Base-by-base conservation (phyloP, 2,797 vertebrate species). In the Myripristis murdjan region DNA sequence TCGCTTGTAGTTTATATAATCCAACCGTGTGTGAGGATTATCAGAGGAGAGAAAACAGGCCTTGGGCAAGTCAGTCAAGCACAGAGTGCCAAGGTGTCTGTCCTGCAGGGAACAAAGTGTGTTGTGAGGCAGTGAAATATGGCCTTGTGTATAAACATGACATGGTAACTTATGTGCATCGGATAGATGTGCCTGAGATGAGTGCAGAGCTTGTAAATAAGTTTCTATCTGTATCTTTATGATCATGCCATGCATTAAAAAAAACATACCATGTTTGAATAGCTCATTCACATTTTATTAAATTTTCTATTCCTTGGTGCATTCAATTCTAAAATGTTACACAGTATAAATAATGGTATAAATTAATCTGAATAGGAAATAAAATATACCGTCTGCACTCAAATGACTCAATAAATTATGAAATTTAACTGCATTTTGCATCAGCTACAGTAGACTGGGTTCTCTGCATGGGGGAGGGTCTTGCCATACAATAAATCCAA, bases 1-100 rank as follows among this genome's bases (percentile, higher is more conserved):
- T 63, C 33, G 26, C 57, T 33, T 52, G 53, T 51, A 28, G 15
- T 39, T 70, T 70, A 56, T 15, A 26, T 77, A 77, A 58, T 58
- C 16, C 6, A 18, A 35, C 26, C 15, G 16, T 47, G 39, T 70
- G 53, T 57, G 51, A 56, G n/a, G 23, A 41, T 41, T 46, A 52
- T 55, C 35, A 54, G 44, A 54, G 20, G n/a, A 1, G 44, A 11
- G 15, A n/a, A 11, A 11, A 3, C 41, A 41, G 14, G 10, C 14
- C 11, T 15, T 12, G 37, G 41, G 37, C n/a, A n/a, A n/a, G n/a
- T n/a, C n/a, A n/a, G n/a, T n/a, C n/a, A n/a, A n/a, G n/a, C n/a
- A n/a, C n/a, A n/a, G n/a, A n/a, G n/a, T n/a, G n/a, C n/a, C n/a
- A n/a, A n/a, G n/a, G n/a, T n/a, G n/a, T n/a, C n/a, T n/a, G n/a